These are phyloP conservation scores for Liasis olivaceus DNA, from an alignment of 2,797 vertebrate species.

Conservation along the genomic window DNA sequence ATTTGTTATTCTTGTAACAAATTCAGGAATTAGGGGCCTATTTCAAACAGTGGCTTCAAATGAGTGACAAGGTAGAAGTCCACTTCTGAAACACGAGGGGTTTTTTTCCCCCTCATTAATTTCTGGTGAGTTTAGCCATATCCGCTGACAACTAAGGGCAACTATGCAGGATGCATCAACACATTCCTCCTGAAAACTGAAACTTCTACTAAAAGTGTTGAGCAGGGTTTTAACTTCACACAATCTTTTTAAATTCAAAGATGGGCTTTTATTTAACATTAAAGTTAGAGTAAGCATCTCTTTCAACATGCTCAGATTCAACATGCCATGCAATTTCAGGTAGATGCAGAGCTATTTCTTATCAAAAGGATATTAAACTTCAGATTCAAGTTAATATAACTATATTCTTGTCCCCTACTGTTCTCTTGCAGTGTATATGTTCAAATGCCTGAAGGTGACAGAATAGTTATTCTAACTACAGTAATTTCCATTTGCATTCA, in stretches of 20 bases:
- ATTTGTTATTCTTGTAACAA: background rate
- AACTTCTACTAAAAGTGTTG: background rate
- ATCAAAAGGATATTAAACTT: background rate
- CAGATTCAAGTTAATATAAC: background rate
- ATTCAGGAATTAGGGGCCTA: background rate
- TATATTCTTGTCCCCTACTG: background rate
- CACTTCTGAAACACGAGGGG: background rate
- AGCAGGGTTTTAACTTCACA: background rate
- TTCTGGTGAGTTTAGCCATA: background rate
- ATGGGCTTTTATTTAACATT: background rate
- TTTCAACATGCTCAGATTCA: background rate
- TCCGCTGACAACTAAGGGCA: background rate
- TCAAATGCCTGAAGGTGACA: background rate
- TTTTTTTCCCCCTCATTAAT: background rate
- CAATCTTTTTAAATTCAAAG: background rate
- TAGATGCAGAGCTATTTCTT: background rate
- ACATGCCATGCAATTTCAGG: background rate
- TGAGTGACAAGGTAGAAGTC: background rate
- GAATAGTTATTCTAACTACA: background rate
- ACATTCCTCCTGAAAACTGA: background rate
- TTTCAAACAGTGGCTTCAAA: background rate
- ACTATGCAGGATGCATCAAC: background rate
- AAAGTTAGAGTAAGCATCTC: background rate
- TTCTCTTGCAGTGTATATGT: background rate
- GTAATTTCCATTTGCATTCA: background rate